phyloP scores from a whole-genome alignment of 2,888 invertebrate genomes.

The Steinernema carpocapsae region DNA sequence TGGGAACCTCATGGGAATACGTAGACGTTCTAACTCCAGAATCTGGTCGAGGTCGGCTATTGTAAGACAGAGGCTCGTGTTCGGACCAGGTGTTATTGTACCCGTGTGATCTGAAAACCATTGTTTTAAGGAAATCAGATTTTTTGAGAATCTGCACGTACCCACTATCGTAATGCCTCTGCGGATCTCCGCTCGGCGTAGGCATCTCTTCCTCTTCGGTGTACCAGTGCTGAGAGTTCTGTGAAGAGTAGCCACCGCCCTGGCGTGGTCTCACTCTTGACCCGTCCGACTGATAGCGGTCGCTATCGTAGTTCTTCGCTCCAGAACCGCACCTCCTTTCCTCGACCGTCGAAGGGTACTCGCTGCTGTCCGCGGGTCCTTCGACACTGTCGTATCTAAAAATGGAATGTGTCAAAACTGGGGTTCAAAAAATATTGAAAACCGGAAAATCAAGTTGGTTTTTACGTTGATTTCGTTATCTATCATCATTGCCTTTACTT shows the following conservation, averaged over 20 bases:
- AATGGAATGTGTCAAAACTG: too few relatives aligned
- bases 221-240: constrained; percentile 24
- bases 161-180: neutral
- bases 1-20: neutral
- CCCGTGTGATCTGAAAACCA: constrained; percentile 41
- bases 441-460: too few relatives aligned
- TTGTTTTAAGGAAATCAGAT: neutral
- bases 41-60: constrained; percentile 53
- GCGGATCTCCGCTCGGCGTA: neutral
- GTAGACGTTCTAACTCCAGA: neutral
- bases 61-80: constrained; percentile 61
- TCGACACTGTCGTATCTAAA: constrained; percentile 23
- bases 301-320: constrained; percentile 17
- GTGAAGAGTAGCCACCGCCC: constrained; percentile 4
- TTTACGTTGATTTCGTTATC: too few relatives aligned
- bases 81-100: constrained; percentile 45
- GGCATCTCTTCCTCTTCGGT: constrained; percentile 17
- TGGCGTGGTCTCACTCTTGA: neutral
- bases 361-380: constrained; percentile 13
- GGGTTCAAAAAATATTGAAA: too few relatives aligned
- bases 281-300: constrained; percentile 22
- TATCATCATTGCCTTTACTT: too few relatives aligned
- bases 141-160: neutral
- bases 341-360: constrained; percentile 29
- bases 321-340: neutral